phyloP scores from a whole-genome alignment of 1,140 invertebrate genomes.

The Philopotamus ludificatus region DNA sequence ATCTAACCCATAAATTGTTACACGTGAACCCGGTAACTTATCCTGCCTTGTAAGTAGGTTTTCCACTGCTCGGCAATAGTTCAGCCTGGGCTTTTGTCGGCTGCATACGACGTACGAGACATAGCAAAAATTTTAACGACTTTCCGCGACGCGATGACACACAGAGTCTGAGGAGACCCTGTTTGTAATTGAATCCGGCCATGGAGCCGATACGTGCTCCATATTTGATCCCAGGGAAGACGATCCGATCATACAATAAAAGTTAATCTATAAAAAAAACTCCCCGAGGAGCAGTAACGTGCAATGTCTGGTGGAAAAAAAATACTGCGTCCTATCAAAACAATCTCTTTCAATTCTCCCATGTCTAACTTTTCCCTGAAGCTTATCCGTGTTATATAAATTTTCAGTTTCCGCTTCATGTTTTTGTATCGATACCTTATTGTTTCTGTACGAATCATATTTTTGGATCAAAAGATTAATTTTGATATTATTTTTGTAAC shows the following conservation, averaged over 20 bases:
- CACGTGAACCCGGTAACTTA: constrained; percentile 24
- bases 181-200: neutral
- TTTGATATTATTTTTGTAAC: too few species aligned
- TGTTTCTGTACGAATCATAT: too few species aligned
- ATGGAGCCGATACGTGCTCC: too few species aligned
- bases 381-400: neutral
- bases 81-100: too few species aligned
- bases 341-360: constrained; percentile 1
- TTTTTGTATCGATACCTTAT: too few species aligned
- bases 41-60: constrained; percentile 4
- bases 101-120: neutral
- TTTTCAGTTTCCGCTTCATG: too few species aligned
- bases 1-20: constrained; percentile 25
- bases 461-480: too few species aligned
- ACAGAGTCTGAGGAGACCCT: neutral
- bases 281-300: neutral
- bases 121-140: neutral
- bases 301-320: neutral
- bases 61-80: constrained; percentile 10
- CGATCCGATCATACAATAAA: neutral
- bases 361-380: neutral
- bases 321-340: neutral
- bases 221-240: too few species aligned
- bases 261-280: neutral
- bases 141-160: too few species aligned